Conservation (phyloP, 2,797 vertebrate species). For the Linurgus olivaceus region DNA sequence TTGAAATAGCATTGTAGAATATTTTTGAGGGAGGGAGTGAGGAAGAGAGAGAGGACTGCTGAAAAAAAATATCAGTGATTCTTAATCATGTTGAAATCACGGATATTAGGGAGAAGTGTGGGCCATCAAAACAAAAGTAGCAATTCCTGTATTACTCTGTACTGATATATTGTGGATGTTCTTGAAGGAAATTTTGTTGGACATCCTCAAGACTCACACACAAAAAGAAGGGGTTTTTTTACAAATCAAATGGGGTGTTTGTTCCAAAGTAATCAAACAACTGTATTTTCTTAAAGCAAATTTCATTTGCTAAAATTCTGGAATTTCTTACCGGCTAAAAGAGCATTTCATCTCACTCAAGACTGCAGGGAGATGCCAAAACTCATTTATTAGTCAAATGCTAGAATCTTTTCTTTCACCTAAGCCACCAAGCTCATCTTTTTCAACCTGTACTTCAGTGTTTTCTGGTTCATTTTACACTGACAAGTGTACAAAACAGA, state of each 20-base stretch:
- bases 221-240: fast-evolving
- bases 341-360: not conserved
- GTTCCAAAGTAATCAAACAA: not conserved
- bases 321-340: not conserved
- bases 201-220: not conserved
- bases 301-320: not conserved
- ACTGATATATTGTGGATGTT: not conserved
- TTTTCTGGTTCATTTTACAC: not conserved
- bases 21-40: not conserved
- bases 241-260: not conserved
- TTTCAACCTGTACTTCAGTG: not conserved
- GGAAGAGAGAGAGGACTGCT: not conserved
- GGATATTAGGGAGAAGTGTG: not conserved
- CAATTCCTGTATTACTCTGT: not conserved
- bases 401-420: not conserved
- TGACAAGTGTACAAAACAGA: not conserved
- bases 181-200: not conserved
- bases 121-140: not conserved
- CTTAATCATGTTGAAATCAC: not conserved
- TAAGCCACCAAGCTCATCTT: not conserved
- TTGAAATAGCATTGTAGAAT: not conserved
- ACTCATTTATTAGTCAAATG: not conserved
- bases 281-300: not conserved
- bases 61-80: not conserved
- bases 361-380: not conserved